phyloP scores from a whole-genome alignment of 2,113 vertebrate species.

The Sminthopsis crassicaudata region DNA sequence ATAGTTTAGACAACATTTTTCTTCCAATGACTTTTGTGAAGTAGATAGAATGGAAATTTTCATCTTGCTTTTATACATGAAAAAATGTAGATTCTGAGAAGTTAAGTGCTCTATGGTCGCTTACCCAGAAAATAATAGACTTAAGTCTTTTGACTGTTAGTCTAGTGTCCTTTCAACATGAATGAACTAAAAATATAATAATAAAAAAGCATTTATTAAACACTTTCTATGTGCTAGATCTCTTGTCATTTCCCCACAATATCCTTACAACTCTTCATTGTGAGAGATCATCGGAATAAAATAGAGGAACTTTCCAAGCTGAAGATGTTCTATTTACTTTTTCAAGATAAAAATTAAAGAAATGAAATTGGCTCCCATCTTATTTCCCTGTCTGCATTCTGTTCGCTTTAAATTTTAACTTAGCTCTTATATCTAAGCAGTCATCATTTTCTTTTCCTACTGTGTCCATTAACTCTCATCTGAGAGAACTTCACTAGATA shows the following conservation, averaged over 20 bases:
- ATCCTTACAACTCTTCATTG: slow-evolving; percentile 36
- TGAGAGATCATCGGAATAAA: slow-evolving; percentile 42
- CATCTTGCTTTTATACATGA: not conserved
- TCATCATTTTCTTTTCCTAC: slow-evolving; percentile 23
- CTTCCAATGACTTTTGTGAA: not conserved
- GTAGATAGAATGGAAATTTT: not conserved
- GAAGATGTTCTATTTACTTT: slow-evolving; percentile 66
- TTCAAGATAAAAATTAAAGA: slow-evolving; percentile 57
- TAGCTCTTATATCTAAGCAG: slow-evolving; percentile 15
- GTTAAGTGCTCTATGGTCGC: not conserved
- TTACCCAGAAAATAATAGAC: not conserved
- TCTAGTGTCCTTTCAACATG: not conserved
- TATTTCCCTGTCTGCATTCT: slow-evolving; percentile 52
- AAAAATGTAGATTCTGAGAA: not conserved
- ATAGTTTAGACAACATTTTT: not conserved
- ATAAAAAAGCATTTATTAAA: not conserved
- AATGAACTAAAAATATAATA: not conserved
- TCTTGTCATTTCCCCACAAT: not conserved
- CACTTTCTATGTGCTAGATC: not conserved
- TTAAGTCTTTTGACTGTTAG: not conserved
- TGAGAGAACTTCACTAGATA: slow-evolving; percentile 33
- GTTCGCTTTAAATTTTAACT: slow-evolving; percentile 75
- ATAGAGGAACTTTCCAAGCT: slow-evolving; percentile 60
- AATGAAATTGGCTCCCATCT: slow-evolving; percentile 67
- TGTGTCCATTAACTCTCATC: slow-evolving; percentile 38